Evolutionary conservation across 2,888 invertebrate genomes (phyloP), one percentile per base, ranked within the genome.

Genomic region (Drosophila antonietae): DNA sequence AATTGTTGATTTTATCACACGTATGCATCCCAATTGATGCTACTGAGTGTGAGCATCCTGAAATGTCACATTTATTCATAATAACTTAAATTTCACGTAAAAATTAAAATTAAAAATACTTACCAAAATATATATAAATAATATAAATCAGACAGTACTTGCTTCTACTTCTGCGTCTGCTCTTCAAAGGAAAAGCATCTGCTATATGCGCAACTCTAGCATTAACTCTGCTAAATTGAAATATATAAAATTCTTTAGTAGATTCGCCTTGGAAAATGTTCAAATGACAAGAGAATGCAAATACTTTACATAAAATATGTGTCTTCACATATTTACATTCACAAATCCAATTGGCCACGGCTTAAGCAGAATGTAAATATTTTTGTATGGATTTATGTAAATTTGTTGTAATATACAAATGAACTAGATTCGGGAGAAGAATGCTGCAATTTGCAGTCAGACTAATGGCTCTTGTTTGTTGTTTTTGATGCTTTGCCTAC

Each of bases 1-100:
- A 87, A 77, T 71, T 78, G 69, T 59, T 72, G 84, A 87, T 87
- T 66, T 74, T 87, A 85, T 89, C 89, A 37, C 28, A 39, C 23
- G 52, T 15, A 20, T 51, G 47, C 9, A 14, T 52, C 20, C 14
- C 10, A 15, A 20, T 57, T 41, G 23, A 12, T 20, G 37, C 23
- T 12, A 9, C 5, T 3, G 6, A 7, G 10, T n/a, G 14, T 39
- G 20, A 15, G 37, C 18, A 23, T 15, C 15, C 33, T 37, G 12
- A 10, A 18, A 51, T 60, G 8, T 39, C 35, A 37, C 10, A 61
- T 56, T 39, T 51, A 55, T 39, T 49, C 31, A 31, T 9, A 43
- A 9, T 2, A 20, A 33, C 31, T 47, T 14, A 9, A 5, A 33
- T 46, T 68, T n/a, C 14, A 8, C 28, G 15, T 35, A 3, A 0